phyloP scores from a whole-genome alignment of 2,888 invertebrate genomes.

The Diadegma fenestrale region DNA sequence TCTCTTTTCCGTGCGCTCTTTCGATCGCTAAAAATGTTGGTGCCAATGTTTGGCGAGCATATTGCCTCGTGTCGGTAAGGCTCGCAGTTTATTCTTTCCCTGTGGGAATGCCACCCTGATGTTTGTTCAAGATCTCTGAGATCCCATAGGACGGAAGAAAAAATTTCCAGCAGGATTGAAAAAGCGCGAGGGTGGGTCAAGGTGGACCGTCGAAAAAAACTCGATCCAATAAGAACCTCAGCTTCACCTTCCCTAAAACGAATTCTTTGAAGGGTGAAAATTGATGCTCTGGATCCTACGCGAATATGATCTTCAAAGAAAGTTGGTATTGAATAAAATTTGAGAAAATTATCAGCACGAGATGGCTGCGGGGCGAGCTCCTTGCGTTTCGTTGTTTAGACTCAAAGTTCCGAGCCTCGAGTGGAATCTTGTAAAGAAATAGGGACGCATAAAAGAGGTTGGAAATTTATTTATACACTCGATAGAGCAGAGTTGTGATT shows the following conservation, averaged over 20 bases:
- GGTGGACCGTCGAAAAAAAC: slow-evolving; percentile 58
- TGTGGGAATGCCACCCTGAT: neutral
- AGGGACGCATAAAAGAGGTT: neutral
- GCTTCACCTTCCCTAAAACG: neutral
- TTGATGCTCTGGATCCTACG: neutral
- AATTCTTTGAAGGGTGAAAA: neutral
- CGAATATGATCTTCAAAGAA: neutral
- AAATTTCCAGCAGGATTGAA: neutral
- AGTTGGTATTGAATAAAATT: slow-evolving; percentile 20
- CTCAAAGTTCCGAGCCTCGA: slow-evolving; percentile 12
- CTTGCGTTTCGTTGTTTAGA: slow-evolving; percentile 12
- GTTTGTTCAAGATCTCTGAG: neutral
- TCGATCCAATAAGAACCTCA: slow-evolving; percentile 61
- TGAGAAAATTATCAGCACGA: slow-evolving; percentile 18
- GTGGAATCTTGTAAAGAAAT: neutral
- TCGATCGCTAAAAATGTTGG: slow-evolving; percentile 31
- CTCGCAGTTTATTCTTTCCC: slow-evolving; percentile 9
- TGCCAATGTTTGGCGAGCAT: slow-evolving; percentile 49
- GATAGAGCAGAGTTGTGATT: slow-evolving; percentile 33
- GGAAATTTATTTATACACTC: slow-evolving; percentile 26
- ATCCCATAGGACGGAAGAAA: slow-evolving; percentile 24
- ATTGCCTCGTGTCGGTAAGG: slow-evolving; percentile 32
- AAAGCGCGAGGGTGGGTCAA: slow-evolving; percentile 1
- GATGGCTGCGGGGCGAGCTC: too few species aligned
- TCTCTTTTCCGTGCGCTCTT: neutral